These are phyloP conservation scores for Oscheius sp. DNA, from an alignment of 2,888 invertebrate genomes.

Conservation along the genomic window DNA sequence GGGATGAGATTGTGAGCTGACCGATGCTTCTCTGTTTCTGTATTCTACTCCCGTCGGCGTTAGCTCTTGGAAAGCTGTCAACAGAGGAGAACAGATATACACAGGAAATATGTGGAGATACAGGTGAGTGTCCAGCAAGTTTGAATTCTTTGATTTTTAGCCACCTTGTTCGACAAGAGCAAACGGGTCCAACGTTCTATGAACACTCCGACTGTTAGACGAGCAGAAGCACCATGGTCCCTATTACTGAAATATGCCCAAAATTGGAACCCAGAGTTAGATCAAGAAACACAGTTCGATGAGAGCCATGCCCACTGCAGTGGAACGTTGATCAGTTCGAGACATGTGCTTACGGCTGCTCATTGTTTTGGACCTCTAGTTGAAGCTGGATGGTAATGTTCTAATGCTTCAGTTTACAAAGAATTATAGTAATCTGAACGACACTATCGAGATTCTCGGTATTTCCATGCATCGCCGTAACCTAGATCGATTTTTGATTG, in stretches of 20 bases:
- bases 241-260: conserved; percentile 11
- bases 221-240: conserved; percentile 19
- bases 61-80: conserved; percentile 5
- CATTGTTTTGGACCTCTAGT: conserved; percentile 17
- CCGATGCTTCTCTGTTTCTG: conserved; percentile 4
- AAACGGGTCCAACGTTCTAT: conserved; percentile 10
- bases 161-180: neutral
- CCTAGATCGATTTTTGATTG: conserved; percentile 1
- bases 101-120: conserved; percentile 17
- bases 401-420: neutral
- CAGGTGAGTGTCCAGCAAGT: neutral
- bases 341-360: conserved; percentile 13
- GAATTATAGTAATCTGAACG: neutral
- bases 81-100: conserved; percentile 2
- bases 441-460: neutral
- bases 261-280: conserved; percentile 1
- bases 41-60: neutral
- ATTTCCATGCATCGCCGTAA: conserved; percentile 4
- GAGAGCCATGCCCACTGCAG: conserved; percentile 17
- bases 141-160: neutral
- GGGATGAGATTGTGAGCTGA: no score
- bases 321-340: conserved; percentile 11
- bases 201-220: conserved; percentile 13
- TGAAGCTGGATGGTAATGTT: conserved; percentile 11
- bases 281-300: conserved; percentile 2